Conservation (phyloP, 1,140 invertebrate genomes). For the Scaptomyza montana region DNA sequence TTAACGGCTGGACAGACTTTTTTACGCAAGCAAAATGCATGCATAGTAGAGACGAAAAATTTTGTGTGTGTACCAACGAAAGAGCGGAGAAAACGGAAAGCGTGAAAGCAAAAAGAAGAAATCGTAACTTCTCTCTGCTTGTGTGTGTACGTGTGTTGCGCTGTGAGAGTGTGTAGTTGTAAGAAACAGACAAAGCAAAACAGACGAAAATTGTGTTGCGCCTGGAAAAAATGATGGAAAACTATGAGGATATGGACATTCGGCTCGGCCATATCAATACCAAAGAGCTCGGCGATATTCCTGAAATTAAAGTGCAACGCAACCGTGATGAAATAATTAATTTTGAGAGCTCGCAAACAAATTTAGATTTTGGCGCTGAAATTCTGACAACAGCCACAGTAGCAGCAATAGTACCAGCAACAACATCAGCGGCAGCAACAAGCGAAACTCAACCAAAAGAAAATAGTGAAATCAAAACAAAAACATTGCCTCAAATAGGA, state of each 20-base stretch:
- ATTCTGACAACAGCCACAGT: constrained; percentile 60
- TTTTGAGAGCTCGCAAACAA: constrained; percentile 37
- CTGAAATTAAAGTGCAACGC: constrained; percentile 40
- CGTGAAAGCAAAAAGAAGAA: constrained; percentile 66
- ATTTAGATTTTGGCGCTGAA: constrained; percentile 83
- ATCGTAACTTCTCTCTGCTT: constrained; percentile 34
- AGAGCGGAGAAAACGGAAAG: constrained; percentile 70
- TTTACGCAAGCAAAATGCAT: constrained; percentile 66
- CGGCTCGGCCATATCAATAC: constrained; percentile 59
- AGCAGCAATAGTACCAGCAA: constrained; percentile 29
- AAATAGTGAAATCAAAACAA: constrained; percentile 79
- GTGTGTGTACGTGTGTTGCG: constrained; percentile 20
- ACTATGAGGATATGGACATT: constrained; percentile 71
- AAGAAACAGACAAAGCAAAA: constrained; percentile 34
- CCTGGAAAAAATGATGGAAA: constrained; percentile 79
- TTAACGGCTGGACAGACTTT: constrained; percentile 52
- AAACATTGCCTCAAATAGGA: constrained; percentile 66
- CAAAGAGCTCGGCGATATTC: constrained; percentile 59
- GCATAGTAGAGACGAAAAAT: constrained; percentile 77
- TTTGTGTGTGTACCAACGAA: constrained; percentile 83
- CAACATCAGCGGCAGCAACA: constrained; percentile 32
- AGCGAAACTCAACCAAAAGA: constrained; percentile 67
- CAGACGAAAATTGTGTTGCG: constrained; percentile 34
- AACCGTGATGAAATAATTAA: constrained; percentile 10
- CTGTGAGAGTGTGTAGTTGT: constrained; percentile 28